These are phyloP conservation scores for Smutsia temminckii DNA, from an alignment of 2,797 vertebrate genomes.

Conservation along the genomic window DNA sequence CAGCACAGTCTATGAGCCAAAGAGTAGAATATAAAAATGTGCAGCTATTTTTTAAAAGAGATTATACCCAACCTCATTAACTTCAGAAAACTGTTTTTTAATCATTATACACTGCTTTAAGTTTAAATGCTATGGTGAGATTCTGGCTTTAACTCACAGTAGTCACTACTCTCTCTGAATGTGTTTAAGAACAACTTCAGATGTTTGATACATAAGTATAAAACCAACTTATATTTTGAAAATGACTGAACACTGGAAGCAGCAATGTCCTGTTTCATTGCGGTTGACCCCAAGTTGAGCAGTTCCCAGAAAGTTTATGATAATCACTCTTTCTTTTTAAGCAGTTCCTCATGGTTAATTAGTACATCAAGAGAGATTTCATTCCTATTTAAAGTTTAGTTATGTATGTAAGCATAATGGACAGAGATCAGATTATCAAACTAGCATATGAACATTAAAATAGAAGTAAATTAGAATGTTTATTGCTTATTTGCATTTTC, in stretches of 20 bases:
- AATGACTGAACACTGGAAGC: slow-evolving; percentile 48
- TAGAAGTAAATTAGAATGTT: slow-evolving; percentile 57
- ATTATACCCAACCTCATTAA: not conserved
- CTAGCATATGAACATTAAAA: slow-evolving; percentile 66
- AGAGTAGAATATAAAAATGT: not conserved
- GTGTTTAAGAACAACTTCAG: slow-evolving; percentile 62
- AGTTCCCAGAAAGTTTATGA: slow-evolving; percentile 61
- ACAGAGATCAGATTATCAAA: slow-evolving; percentile 62
- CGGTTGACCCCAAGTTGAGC: slow-evolving; percentile 30
- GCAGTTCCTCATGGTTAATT: slow-evolving; percentile 67
- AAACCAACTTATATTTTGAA: slow-evolving; percentile 67
- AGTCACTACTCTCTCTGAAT: slow-evolving; percentile 19
- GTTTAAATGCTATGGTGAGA: not conserved
- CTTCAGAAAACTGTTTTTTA: slow-evolving; percentile 11
- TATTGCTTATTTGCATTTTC: slow-evolving; percentile 75
- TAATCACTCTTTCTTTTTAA: slow-evolving; percentile 67
- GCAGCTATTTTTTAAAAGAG: not conserved
- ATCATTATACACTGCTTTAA: not conserved
- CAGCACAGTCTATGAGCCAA: not conserved
- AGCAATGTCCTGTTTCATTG: not conserved
- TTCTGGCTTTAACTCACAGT: slow-evolving; percentile 54
- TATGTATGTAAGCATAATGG: slow-evolving; percentile 58
- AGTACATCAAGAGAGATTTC: slow-evolving; percentile 72
- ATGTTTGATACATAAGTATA: slow-evolving; percentile 61
- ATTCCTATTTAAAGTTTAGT: slow-evolving; percentile 74